Evolutionary conservation across 2,888 invertebrate species (phyloP).

Genomic region (Agriopis aurantiaria): DNA sequence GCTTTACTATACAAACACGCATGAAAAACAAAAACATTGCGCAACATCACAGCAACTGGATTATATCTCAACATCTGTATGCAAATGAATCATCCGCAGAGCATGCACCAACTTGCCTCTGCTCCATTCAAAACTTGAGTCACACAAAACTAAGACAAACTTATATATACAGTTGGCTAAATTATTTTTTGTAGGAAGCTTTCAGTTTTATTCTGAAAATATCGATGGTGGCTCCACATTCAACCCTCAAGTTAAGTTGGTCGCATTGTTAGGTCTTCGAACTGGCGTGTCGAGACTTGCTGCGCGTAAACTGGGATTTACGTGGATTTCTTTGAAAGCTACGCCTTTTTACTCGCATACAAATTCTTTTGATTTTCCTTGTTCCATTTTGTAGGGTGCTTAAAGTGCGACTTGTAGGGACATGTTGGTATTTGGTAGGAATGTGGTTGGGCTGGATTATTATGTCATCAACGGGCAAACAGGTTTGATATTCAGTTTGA

Average conservation of each 20-base stretch:
- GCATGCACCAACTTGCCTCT: conserved; percentile 26
- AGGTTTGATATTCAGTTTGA: conserved; percentile 16
- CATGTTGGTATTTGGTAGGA: conserved; percentile 13
- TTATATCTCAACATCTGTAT: conserved; percentile 24
- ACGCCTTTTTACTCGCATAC: conserved; percentile 17
- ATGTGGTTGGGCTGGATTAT: conserved; percentile 18
- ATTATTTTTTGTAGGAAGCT: not conserved
- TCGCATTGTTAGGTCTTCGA: not conserved
- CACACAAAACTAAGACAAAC: conserved; percentile 20
- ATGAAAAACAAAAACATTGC: conserved; percentile 27
- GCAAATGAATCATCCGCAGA: conserved; percentile 25
- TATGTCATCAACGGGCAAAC: conserved; percentile 24
- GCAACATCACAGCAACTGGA: conserved; percentile 20
- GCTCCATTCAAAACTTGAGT: conserved; percentile 25
- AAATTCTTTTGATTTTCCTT: conserved; percentile 26
- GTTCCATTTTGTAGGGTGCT: not conserved
- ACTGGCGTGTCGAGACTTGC: conserved; percentile 7
- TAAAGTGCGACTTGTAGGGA: conserved; percentile 18
- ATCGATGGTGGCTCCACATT: not conserved
- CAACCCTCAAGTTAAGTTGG: not conserved
- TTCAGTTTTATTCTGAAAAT: not conserved
- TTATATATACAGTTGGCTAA: not conserved
- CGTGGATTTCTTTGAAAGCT: conserved; percentile 16
- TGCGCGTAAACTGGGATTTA: conserved; percentile 3
- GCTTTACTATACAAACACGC: not conserved